These are phyloP conservation scores for Lordiphosa mommai DNA, from an alignment of 1,140 invertebrate species.

Conservation along the genomic window DNA sequence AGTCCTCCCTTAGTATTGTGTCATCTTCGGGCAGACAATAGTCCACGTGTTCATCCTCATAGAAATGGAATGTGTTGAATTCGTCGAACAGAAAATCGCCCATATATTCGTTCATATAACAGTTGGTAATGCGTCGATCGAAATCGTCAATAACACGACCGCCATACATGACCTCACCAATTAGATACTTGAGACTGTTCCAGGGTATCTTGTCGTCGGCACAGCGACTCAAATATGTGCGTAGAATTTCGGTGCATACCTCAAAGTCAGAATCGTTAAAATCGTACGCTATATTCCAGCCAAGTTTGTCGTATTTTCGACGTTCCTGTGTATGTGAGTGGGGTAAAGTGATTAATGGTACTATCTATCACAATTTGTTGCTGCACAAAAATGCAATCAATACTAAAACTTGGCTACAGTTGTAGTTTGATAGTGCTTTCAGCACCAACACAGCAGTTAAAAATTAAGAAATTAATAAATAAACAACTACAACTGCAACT, in stretches of 20 bases:
- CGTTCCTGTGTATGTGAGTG: constrained; percentile 83
- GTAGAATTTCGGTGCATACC: constrained; percentile 90
- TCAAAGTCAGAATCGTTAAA: constrained; percentile 96
- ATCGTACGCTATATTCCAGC: constrained; percentile 96
- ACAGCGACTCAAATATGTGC: constrained; percentile 89
- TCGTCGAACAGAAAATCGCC: constrained; percentile 95
- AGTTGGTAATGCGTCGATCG: constrained; percentile 90
- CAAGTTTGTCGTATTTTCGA: constrained; percentile 94
- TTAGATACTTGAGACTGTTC: constrained; percentile 93
- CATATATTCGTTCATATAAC: constrained; percentile 96
- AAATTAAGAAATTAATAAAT: constrained; percentile 73
- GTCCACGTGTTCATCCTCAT: constrained; percentile 86
- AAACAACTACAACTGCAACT: constrained; percentile 47
- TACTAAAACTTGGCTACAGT: constrained; percentile 39
- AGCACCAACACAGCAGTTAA: constrained; percentile 21
- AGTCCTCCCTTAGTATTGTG: constrained; percentile 83
- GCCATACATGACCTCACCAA: constrained; percentile 97
- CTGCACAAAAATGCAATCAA: constrained; percentile 41
- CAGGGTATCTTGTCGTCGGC: constrained; percentile 86
- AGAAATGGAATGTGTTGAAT: constrained; percentile 94
- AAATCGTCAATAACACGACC: constrained; percentile 94
- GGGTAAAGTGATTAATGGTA: constrained; percentile 47
- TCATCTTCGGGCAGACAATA: constrained; percentile 88
- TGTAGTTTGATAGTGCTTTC: constrained; percentile 47
- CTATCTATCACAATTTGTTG: constrained; percentile 71